Evolutionary conservation across 2,113 vertebrate genomes (phyloP).

Genomic region (Salvator merianae): DNA sequence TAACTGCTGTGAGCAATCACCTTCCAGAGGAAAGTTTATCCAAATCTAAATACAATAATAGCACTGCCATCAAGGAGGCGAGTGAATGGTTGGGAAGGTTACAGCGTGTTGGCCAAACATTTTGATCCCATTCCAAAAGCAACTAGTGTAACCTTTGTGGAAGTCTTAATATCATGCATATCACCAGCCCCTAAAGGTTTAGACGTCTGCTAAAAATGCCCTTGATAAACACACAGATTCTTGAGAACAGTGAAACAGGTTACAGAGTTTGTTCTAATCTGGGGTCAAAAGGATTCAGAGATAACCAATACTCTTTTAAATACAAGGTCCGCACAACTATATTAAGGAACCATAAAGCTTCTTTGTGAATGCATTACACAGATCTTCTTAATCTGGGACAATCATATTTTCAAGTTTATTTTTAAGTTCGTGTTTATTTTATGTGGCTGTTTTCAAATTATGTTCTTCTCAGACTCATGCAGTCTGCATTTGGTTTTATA

Average conservation of each 20-base stretch:
- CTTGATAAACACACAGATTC: conserved; percentile 67
- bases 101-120: conserved; percentile 70
- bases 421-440: too few species aligned
- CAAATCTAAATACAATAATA: conserved; percentile 88
- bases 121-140: conserved; percentile 88
- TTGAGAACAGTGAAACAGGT: conserved; percentile 59
- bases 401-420: too few species aligned
- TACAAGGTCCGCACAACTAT: conserved; percentile 37
- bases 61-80: conserved; percentile 74
- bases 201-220: conserved; percentile 76
- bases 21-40: conserved; percentile 86
- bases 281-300: conserved; percentile 51
- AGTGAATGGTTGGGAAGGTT: conserved; percentile 29
- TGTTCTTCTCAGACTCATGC: too few species aligned
- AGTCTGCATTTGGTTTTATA: too few species aligned
- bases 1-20: conserved; percentile 78
- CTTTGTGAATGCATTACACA: too few species aligned
- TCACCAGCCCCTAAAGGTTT: conserved; percentile 71
- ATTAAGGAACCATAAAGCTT: conserved; percentile 23
- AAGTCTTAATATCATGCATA: conserved; percentile 73
- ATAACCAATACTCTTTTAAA: conserved; percentile 38
- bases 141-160: conserved; percentile 79
- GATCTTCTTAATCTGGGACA: too few species aligned
- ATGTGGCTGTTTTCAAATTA: too few species aligned
- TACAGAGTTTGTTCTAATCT: conserved; percentile 49